Percentiles rank a stretch among this genome's conserved stretches.
These are phyloP conservation scores for Dolomedes plantarius DNA, from an alignment of 2,888 invertebrate genomes.

Conservation along the genomic window DNA sequence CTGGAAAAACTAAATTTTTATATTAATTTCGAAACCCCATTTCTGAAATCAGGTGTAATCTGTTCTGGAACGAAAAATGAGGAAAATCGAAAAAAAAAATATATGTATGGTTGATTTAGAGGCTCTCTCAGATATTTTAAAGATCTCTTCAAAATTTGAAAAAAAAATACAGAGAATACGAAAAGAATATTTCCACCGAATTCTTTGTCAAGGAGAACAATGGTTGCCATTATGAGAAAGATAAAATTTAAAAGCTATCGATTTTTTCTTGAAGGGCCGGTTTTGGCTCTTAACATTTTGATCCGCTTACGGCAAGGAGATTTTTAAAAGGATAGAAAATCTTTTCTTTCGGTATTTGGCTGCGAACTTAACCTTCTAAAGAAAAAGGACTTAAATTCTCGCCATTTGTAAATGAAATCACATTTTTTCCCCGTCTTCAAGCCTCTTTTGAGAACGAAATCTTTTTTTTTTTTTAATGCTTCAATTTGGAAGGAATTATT, in stretches of 20 bases:
- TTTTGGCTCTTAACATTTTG: conserved; percentile 30
- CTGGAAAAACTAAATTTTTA: not conserved
- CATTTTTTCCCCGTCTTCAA: not conserved
- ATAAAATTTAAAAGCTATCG: conserved; percentile 31
- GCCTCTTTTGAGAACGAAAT: not conserved
- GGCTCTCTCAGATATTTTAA: conserved; percentile 12
- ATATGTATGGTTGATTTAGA: not conserved
- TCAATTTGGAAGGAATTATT: conserved; percentile 6
- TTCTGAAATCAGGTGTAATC: conserved; percentile 12
- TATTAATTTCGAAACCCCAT: conserved; percentile 14
- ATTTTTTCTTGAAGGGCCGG: conserved; percentile 17
- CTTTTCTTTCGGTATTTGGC: conserved; percentile 21
- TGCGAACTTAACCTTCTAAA: conserved; percentile 27
- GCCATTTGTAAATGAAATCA: conserved; percentile 8
- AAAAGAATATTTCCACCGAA: conserved; percentile 20
- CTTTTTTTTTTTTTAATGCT: conserved; percentile 9
- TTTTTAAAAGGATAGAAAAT: conserved; percentile 15
- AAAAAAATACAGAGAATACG: conserved; percentile 1
- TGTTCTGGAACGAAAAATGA: not conserved
- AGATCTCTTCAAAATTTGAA: conserved; percentile 13
- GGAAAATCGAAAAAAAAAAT: not conserved
- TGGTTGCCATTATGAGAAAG: conserved; percentile 20
- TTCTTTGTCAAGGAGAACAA: conserved; percentile 25
- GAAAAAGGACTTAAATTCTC: conserved; percentile 22
- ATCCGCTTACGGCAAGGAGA: conserved; percentile 15